phyloP scores from a whole-genome alignment of 1,140 invertebrate genomes.

The Nephotettix cincticeps region DNA sequence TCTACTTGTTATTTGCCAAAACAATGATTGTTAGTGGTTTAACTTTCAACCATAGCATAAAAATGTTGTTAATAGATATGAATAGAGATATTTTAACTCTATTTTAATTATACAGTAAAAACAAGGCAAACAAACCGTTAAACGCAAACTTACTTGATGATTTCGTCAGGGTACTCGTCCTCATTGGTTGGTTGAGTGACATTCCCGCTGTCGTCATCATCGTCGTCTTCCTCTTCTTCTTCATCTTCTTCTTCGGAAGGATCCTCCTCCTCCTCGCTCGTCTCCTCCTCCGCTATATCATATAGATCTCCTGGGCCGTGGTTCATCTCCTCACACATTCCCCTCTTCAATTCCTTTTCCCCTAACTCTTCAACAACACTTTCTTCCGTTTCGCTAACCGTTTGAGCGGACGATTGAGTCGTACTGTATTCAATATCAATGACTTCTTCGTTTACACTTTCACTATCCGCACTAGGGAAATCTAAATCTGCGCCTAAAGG shows the following conservation, averaged over 20 bases:
- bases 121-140: no score
- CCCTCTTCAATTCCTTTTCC: neutral
- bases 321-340: constrained; percentile 8
- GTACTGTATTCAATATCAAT: no score
- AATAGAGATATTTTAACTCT: no score
- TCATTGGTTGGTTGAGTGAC: constrained; percentile 7
- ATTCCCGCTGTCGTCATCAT: constrained; percentile 9
- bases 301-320: constrained; percentile 9
- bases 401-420: neutral
- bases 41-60: no score
- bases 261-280: constrained; percentile 11
- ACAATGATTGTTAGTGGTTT: no score
- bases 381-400: neutral
- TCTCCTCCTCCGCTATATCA: constrained; percentile 20
- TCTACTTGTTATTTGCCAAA: no score
- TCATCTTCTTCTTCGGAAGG: neutral
- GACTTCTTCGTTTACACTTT: neutral
- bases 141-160: constrained; percentile 22
- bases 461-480: constrained; percentile 6
- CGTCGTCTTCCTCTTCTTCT: neutral
- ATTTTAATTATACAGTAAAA: no score
- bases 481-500: neutral
- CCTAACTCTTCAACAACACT: neutral
- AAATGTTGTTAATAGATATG: no score
- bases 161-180: constrained; percentile 13